Evolutionary conservation across 2,888 invertebrate species (phyloP), one percentile per base, ranked within the genome.

Genomic region (Rhamnusium bicolor): DNA sequence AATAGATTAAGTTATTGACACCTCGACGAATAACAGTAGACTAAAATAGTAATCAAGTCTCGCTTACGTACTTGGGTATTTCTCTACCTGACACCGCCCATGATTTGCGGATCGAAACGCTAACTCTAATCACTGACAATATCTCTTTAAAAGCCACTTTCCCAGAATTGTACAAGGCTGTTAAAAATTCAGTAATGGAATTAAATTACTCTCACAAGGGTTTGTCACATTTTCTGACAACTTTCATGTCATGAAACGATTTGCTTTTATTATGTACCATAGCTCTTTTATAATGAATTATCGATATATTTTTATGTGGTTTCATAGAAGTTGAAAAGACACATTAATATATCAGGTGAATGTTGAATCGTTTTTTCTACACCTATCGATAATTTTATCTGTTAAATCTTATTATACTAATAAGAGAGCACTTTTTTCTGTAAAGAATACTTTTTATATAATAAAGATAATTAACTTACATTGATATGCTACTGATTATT

Each of bases 221-320:
- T 80, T 81, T 81, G 82, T 83, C 82, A 81, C 81, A 82, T 80
- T 78, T 76, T 75, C 78, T 76, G 79, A 80, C 80, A 79, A 80
- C 73, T 80, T 78, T 76, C 82, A 76, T 80, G 81, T 72, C 72
- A 53, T 56, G 69, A 76, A 62, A 73, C 76, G 74, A 80, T 80
- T 80, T 78, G 29, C 77, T 72, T 80, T 76, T 77, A 77, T 80
- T 78, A 74, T 76, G 75, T 72, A 75, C n/a, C 70, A 68, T 69
- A 62, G 51, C 65, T 71, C 69, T 73, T 62, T 68, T 68, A 71
- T 77, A 79, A 79, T 78, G 79, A 74, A 76, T 73, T 73, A 78
- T 79, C 79, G 77, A 80, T 81, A 75, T 61, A 75, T 73, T 71
- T 77, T 77, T 71, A 77, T 74, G 71, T 29, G 70, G 47, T 68